A percentile compares a stretch with the other conserved stretches of the same genome.
phyloP scores from a whole-genome alignment of 53 echinoderm and acorn worm species.

The Henricia sp. region DNA sequence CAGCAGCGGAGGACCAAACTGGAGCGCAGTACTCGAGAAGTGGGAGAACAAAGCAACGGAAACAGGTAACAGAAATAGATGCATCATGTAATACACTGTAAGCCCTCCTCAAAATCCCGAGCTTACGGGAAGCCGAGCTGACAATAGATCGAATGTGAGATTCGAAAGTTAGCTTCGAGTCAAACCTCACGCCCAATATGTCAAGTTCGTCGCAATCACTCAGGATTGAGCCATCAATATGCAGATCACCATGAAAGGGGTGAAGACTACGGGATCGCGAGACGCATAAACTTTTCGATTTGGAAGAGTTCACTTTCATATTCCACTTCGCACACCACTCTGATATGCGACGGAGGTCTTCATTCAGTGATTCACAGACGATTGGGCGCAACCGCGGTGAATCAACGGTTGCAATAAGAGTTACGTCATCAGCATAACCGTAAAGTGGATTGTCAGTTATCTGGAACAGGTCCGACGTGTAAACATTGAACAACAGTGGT shows the following conservation, averaged over 20 bases:
- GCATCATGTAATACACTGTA: no score
- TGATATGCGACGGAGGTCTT: not conserved
- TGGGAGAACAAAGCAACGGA: no score
- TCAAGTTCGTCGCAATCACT: not conserved
- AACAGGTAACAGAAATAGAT: no score
- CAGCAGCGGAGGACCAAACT: no score
- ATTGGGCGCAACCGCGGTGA: not conserved
- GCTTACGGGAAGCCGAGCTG: not conserved
- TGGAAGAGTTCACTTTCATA: not conserved
- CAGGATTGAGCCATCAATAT: not conserved
- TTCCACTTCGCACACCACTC: slow-evolving; percentile 16
- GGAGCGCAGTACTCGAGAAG: no score
- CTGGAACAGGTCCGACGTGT: slow-evolving; percentile 4
- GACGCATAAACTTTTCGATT: not conserved
- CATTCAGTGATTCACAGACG: slow-evolving; percentile 20
- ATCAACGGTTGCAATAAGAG: not conserved
- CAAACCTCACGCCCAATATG: not conserved
- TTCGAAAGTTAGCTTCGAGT: not conserved
- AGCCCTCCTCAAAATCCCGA: no score
- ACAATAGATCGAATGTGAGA: not conserved
- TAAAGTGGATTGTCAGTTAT: not conserved
- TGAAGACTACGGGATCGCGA: not conserved
- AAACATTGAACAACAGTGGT: not conserved
- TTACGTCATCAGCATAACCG: not conserved
- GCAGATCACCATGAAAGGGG: not conserved